Evolutionary conservation across 1,140 invertebrate species (phyloP).

Genomic region (Holotrichia oblita): DNA sequence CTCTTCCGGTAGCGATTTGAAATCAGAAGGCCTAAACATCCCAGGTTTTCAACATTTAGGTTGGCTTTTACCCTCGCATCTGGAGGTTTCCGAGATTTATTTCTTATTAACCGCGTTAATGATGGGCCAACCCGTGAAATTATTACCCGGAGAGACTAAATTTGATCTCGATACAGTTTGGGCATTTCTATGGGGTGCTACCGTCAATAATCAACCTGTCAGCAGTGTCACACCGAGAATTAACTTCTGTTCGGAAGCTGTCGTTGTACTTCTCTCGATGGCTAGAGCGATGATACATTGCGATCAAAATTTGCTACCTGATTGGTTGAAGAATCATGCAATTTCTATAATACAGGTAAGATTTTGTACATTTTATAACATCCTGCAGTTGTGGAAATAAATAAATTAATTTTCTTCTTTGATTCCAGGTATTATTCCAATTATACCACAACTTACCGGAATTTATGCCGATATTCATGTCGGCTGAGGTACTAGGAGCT

Average conservation of each 20-base stretch:
- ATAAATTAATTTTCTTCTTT: background rate
- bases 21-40: conserved; percentile 76
- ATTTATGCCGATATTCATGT: conserved; percentile 92
- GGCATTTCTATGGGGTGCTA: conserved; percentile 91
- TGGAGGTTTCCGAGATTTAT: conserved; percentile 90
- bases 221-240: conserved; percentile 77
- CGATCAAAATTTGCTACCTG: conserved; percentile 69
- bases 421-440: conserved; percentile 81
- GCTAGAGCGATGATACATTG: conserved; percentile 83
- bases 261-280: conserved; percentile 87
- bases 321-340: conserved; percentile 87
- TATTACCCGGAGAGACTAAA: conserved; percentile 78
- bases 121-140: conserved; percentile 87
- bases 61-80: conserved; percentile 87
- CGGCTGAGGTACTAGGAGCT: conserved; percentile 87
- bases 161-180: conserved; percentile 88
- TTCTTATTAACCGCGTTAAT: conserved; percentile 91
- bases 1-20: conserved; percentile 66
- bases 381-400: background rate
- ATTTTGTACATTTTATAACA: background rate
- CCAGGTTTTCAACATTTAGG: conserved; percentile 81
- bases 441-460: conserved; percentile 96
- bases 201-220: conserved; percentile 66
- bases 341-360: conserved; percentile 84
- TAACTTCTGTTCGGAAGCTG: conserved; percentile 89